phyloP scores from a whole-genome alignment of 2,113 vertebrate species.

The Pachycephala philippinensis region DNA sequence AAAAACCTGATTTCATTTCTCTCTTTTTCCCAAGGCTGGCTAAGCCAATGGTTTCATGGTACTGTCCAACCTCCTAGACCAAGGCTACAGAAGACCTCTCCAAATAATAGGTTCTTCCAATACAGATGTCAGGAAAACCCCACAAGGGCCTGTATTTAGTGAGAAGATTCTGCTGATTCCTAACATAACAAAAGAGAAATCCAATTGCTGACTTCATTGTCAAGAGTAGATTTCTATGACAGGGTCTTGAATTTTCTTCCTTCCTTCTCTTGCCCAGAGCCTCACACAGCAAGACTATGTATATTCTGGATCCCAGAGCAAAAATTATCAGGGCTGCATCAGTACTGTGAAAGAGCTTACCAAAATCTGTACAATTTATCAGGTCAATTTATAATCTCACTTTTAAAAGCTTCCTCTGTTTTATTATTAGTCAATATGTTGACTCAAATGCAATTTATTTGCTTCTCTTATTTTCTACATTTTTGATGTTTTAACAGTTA shows the following conservation, averaged over 20 bases:
- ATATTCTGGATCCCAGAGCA: background rate
- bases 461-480: background rate
- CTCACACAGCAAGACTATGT: background rate
- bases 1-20: background rate
- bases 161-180: background rate
- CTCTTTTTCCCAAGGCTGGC: background rate
- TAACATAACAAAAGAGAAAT: background rate
- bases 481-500: background rate
- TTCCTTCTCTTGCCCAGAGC: background rate
- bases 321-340: background rate
- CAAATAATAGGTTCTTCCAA: background rate
- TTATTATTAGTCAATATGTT: background rate
- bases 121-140: background rate
- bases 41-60: background rate
- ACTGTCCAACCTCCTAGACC: background rate
- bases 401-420: background rate
- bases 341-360: background rate
- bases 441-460: background rate
- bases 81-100: background rate
- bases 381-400: background rate
- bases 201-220: background rate
- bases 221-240: background rate
- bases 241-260: background rate
- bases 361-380: background rate
- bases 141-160: background rate